Evolutionary conservation across 2,888 invertebrate genomes (phyloP), one percentile per base, ranked within the genome.

Genomic region (Alloscopus bannaensis): DNA sequence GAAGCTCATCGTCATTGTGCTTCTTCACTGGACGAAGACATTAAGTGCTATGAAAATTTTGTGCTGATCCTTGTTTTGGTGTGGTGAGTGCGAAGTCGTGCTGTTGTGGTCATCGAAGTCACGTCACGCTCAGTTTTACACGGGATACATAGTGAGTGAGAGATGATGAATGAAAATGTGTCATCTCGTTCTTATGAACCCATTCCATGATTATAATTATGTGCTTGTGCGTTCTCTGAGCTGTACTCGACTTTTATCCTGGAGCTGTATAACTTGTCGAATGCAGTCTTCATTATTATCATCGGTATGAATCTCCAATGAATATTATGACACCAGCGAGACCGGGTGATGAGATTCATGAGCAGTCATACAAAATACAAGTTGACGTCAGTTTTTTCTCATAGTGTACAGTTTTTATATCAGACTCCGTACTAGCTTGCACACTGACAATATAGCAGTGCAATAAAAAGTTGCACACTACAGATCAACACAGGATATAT

Each of bases 71-170:
- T 47, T 31, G 28, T 45, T 20, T 40, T 40, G 40, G 16, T 68
- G 20, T 40, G 55, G 20, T 47, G 29, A 1, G 31, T 31, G 36
- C 31, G 31, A 36, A n/a, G 42, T 59, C 69, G 69, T 69, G 69
- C 42, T 40, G 28, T 69, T 69, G 57, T 69, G 69, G 69, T 69
- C 57, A 68, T 68, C 69, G 42, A 57, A 66, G 66, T 66, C 66
- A 66, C 52, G 69, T 59, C 69, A 57, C 57, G 45, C 59, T 55
- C 28, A 1, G 16, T 28, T 50, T 47, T n/a, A 50, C 29, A n/a
- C 18, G 20, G 26, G 28, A 64, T 20, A 18, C 4, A 28, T 2
- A 20, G 20, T 28, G n/a, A 52, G 24, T 45, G 52, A 2, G n/a
- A 6, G 52, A 52, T 52, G 52, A 59, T 57, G 59, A 69, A 59